phyloP scores from a whole-genome alignment of 2,113 vertebrate species.

The Poecile atricapillus region DNA sequence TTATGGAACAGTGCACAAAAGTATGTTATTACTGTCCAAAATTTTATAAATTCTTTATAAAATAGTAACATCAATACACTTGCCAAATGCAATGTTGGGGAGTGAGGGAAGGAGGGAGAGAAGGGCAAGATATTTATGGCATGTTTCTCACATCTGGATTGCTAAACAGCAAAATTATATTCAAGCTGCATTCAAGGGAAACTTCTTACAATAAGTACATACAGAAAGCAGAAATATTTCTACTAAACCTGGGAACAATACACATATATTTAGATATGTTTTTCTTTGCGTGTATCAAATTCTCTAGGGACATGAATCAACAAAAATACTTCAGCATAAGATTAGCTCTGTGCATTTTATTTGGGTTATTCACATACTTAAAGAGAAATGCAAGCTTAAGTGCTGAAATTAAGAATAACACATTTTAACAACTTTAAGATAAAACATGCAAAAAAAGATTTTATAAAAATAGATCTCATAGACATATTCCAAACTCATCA shows the following conservation, averaged over 20 bases:
- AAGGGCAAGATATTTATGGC: background rate
- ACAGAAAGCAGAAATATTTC: background rate
- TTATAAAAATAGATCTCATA: background rate
- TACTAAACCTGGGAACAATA: background rate
- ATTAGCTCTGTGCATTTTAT: background rate
- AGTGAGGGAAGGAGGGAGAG: background rate
- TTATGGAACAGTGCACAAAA: background rate
- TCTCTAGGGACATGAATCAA: background rate
- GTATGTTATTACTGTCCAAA: background rate
- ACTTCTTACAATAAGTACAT: background rate
- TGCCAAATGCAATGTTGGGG: background rate
- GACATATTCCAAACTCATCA: background rate
- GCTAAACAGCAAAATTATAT: background rate
- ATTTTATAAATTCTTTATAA: background rate
- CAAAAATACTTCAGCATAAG: background rate
- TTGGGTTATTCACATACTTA: background rate
- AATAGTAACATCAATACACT: background rate
- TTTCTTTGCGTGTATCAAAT: background rate
- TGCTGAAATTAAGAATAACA: background rate
- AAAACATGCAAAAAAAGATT: background rate
- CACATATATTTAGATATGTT: background rate
- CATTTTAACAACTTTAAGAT: background rate
- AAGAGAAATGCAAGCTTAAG: background rate
- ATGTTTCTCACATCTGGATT: background rate
- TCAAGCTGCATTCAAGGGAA: constrained; percentile 16